Conservation (phyloP, 1,140 invertebrate genomes). For the Chironomus tepperi region DNA sequence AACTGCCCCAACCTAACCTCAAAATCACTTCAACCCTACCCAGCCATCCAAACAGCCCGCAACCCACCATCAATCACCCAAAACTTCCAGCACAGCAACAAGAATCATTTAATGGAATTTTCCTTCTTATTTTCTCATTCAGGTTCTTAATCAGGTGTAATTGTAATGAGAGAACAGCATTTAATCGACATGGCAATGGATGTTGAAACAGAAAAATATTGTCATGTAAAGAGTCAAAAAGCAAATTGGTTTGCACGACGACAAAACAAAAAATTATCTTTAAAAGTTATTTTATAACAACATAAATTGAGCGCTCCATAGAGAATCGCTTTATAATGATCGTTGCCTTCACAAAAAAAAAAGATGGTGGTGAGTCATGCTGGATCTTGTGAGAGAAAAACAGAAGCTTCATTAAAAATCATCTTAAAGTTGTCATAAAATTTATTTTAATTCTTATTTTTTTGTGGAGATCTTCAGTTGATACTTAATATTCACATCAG, state of each 20-base stretch:
- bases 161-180: slow-evolving; percentile 13
- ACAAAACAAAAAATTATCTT: background rate
- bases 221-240: background rate
- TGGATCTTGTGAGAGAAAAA: background rate
- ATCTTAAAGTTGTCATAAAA: slow-evolving; percentile 2
- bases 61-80: no score
- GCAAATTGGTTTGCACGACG: background rate
- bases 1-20: no score
- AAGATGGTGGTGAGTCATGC: background rate
- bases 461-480: no score
- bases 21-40: no score
- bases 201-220: background rate
- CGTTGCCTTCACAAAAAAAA: background rate
- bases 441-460: background rate
- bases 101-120: slow-evolving; percentile 4
- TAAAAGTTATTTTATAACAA: slow-evolving; percentile 9
- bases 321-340: background rate
- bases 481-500: slow-evolving; percentile 8
- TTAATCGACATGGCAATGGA: background rate
- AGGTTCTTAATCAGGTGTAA: background rate
- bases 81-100: no score
- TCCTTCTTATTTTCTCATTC: background rate
- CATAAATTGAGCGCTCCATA: background rate
- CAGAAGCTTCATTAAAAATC: slow-evolving; percentile 13
- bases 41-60: no score